Base-by-base conservation (phyloP, 2,888 invertebrate genomes). In the Cantharis flavilabris region DNA sequence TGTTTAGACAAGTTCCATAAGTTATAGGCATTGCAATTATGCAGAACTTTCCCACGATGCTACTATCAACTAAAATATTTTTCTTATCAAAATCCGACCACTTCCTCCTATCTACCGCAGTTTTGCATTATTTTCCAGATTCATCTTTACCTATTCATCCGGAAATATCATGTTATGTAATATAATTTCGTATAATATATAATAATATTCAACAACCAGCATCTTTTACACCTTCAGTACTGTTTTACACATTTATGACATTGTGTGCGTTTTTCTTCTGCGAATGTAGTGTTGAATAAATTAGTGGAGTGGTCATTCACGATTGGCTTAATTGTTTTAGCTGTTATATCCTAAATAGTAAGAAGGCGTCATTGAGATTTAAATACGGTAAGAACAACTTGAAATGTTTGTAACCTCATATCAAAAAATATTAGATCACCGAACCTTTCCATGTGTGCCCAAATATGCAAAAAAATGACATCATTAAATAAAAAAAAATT, bases 41-140 rank as follows among this genome's bases (percentile, higher is more conserved):
- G n/a, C 16, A 71, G 9, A 23, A 20, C 33, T 23, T 75, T 76
- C 76, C 76, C 76, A 76, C 76, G 76, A 49, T 70, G 5, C 30
- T 5, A 28, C 70, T 76, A 76, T 76, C 72, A 70, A 49, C 14
- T 16, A 63, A 65, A 49, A 72, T 69, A 71, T 62, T 71, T 75
- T 30, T n/a, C 76, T 76, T 76, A 78, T 78, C 78, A 76, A 73
- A 72, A 75, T 71, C 72, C 18, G 67, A 78, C 78, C 78, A 78
- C 78, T 78, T 76, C 75, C 49, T 49, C 49, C 78, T 78, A 78
- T 73, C 73, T 76, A 75, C 78, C 78, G 65, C 78, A 78, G 62
- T 49, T 76, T 69, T 72, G 76, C 76, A 63, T 70, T 72, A 63
- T 70, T 72, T 70, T 72, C 28, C 14, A 30, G 63, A 64, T 69